A percentile compares a stretch with the other conserved stretches of the same genome.
Conservation (phyloP, 2,888 invertebrate genomes). For the Xestia rhomboidea region DNA sequence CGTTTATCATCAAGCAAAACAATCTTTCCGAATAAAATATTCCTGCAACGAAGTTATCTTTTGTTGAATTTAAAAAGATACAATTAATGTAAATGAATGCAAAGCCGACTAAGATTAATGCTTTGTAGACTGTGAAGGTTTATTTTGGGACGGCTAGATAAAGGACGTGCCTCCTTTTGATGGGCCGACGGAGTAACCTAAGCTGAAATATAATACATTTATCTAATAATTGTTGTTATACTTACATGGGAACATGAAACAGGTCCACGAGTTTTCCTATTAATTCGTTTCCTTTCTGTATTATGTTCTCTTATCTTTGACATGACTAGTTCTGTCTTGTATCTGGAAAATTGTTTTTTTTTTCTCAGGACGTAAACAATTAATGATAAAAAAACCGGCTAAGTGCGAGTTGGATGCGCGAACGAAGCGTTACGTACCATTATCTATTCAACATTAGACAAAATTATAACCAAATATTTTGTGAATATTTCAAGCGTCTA, state of each 20-base stretch:
- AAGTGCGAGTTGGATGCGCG: too few species aligned
- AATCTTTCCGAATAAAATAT: conserved; percentile 16
- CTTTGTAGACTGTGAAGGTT: conserved; percentile 50
- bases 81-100: conserved; percentile 71
- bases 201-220: conserved; percentile 10
- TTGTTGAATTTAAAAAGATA: conserved; percentile 51
- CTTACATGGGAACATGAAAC: neutral
- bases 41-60: conserved; percentile 33
- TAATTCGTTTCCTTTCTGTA: neutral
- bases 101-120: conserved; percentile 66
- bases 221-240: neutral
- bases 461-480: too few species aligned
- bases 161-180: conserved; percentile 33
- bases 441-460: too few species aligned
- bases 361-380: neutral
- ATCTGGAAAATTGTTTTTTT: neutral
- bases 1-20: conserved; percentile 14
- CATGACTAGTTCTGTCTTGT: neutral
- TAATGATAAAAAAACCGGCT: neutral
- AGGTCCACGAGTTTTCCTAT: neutral
- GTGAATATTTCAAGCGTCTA: too few species aligned
- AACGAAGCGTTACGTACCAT: too few species aligned
- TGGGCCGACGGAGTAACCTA: neutral
- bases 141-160: conserved; percentile 45
- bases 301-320: neutral